Evolutionary conservation across 2,113 vertebrate species (phyloP).

Genomic region (Erinaceus europaeus): DNA sequence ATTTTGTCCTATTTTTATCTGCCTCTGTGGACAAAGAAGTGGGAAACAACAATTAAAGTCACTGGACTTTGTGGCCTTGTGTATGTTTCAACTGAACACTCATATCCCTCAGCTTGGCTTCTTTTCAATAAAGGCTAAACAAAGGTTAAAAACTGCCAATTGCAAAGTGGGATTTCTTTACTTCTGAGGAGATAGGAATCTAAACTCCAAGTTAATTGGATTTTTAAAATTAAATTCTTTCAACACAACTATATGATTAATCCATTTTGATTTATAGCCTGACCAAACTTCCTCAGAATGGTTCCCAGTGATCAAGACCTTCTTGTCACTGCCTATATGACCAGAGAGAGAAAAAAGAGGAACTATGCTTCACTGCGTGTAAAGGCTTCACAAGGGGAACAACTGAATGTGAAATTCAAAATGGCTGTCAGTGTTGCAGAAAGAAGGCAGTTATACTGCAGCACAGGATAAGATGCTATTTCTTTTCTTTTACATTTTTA

Average conservation of each 20-base stretch:
- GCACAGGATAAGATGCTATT: neutral
- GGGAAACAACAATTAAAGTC: neutral
- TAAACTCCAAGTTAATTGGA: neutral
- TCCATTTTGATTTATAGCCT: neutral
- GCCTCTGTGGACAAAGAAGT: neutral
- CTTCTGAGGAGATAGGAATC: neutral
- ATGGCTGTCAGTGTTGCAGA: neutral
- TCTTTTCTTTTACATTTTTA: too few species aligned
- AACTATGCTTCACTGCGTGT: neutral
- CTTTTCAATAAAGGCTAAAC: neutral
- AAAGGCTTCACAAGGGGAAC: too few species aligned
- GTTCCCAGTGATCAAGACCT: neutral
- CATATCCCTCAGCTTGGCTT: neutral
- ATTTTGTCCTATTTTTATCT: neutral
- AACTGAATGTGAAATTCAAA: neutral
- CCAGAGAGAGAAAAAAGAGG: neutral
- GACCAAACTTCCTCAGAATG: neutral
- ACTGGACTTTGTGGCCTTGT: neutral
- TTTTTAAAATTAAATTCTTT: slow-evolving; percentile 12
- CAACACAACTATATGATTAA: neutral
- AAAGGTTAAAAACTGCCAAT: neutral
- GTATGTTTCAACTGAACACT: neutral
- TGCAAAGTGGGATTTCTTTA: neutral
- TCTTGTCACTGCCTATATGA: neutral
- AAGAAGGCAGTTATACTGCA: neutral